phyloP scores from a whole-genome alignment of 64 coral and sea anemone species.

The Trachythela sp. region DNA sequence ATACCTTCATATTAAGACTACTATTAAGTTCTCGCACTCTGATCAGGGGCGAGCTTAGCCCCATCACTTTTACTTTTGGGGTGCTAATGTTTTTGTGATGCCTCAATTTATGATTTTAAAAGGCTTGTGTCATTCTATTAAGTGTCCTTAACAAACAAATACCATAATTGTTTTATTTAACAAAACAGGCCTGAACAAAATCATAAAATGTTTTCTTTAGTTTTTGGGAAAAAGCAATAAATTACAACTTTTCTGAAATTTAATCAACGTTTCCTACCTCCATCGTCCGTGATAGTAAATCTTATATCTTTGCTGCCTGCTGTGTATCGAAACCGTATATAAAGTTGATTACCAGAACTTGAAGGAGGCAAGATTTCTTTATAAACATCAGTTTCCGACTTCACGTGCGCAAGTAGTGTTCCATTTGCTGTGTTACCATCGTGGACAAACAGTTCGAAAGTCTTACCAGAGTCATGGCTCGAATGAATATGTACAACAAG shows the following conservation, averaged over 20 bases:
- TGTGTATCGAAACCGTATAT: constrained; percentile 53
- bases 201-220: not conserved
- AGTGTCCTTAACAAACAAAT: too few species aligned
- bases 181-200: too few species aligned
- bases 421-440: constrained; percentile 51
- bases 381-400: constrained; percentile 7
- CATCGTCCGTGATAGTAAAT: constrained; percentile 5
- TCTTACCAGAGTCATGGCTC: constrained; percentile 25
- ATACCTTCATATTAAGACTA: too few species aligned
- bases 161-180: too few species aligned
- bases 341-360: constrained; percentile 43
- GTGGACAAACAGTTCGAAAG: constrained; percentile 35
- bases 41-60: too few species aligned
- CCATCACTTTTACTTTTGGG: too few species aligned
- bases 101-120: too few species aligned
- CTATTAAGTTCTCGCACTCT: too few species aligned
- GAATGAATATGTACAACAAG: constrained; percentile 48
- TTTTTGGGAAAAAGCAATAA: not conserved
- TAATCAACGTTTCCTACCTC: constrained; percentile 29
- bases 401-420: constrained; percentile 26
- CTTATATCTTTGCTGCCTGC: constrained; percentile 4
- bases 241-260: not conserved
- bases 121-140: too few species aligned
- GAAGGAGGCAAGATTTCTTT: constrained; percentile 34
- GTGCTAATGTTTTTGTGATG: too few species aligned